phyloP scores from a whole-genome alignment of 1,140 invertebrate genomes.

The Grapholita molesta region DNA sequence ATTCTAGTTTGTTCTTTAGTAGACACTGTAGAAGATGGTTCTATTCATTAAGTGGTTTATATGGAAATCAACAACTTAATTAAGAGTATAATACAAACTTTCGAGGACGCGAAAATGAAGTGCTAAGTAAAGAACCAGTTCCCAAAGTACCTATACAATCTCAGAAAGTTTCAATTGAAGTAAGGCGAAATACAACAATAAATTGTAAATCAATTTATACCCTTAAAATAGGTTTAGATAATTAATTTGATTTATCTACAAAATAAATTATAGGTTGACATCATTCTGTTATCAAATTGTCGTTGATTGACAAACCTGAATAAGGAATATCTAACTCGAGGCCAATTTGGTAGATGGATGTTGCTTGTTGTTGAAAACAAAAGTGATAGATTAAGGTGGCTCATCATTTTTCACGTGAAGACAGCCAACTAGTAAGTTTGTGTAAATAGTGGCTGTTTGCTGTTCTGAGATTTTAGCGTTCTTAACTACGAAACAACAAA shows the following conservation, averaged over 20 bases:
- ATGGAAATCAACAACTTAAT: too few species aligned
- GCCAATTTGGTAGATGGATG: neutral
- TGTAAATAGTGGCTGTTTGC: neutral
- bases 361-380: constrained; percentile 8
- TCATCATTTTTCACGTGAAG: neutral
- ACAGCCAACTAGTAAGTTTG: neutral
- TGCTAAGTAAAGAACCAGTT: constrained; percentile 11
- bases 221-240: constrained; percentile 8
- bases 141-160: neutral
- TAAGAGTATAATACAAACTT: neutral
- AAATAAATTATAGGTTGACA: constrained; percentile 20
- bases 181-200: constrained; percentile 15
- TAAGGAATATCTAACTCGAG: neutral
- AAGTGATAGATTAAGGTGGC: constrained; percentile 7
- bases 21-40: too few species aligned
- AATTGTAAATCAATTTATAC: constrained; percentile 14
- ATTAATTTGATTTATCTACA: constrained; percentile 19
- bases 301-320: constrained; percentile 4
- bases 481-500: too few species aligned
- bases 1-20: too few species aligned
- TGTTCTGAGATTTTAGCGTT: neutral
- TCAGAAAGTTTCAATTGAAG: constrained; percentile 22
- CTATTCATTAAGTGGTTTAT: too few species aligned
- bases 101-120: neutral
- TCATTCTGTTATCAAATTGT: neutral